A percentile compares a stretch with the other conserved stretches of the same genome.
Conservation (phyloP, 2,888 invertebrate species). For the Agonopterix heracliana region DNA sequence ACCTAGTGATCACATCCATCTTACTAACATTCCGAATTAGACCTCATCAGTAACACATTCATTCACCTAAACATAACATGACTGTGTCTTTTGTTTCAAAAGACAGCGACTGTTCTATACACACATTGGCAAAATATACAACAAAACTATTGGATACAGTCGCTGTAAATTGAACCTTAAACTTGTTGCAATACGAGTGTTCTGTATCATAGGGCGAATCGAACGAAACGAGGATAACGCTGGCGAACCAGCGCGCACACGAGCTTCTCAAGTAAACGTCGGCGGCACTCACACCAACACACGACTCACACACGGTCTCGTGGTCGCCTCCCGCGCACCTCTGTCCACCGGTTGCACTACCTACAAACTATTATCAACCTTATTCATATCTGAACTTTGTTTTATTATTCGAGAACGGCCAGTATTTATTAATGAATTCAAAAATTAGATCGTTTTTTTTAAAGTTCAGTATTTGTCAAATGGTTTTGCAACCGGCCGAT, state of each 20-base stretch:
- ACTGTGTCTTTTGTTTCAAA: constrained; percentile 33
- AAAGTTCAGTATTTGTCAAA: not conserved
- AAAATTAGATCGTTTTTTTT: no score
- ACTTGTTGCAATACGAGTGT: constrained; percentile 49
- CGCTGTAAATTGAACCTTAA: constrained; percentile 43
- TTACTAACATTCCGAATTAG: constrained; percentile 46
- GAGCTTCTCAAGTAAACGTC: constrained; percentile 92
- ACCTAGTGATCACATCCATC: constrained; percentile 40
- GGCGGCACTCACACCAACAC: constrained; percentile 44
- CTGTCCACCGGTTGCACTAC: constrained; percentile 28
- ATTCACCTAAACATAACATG: constrained; percentile 43
- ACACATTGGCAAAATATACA: constrained; percentile 5
- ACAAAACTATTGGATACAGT: constrained; percentile 27
- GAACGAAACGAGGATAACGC: constrained; percentile 96
- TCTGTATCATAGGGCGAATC: constrained; percentile 82
- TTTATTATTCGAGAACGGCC: not conserved
- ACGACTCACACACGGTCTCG: constrained; percentile 53
- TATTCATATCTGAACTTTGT: no score
- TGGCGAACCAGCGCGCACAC: constrained; percentile 97
- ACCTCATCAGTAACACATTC: constrained; percentile 54
- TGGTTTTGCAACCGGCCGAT: constrained; percentile 28
- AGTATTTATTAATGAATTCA: not conserved
- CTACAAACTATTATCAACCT: not conserved
- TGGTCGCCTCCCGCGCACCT: constrained; percentile 31
- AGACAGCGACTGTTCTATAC: constrained; percentile 39